Percentiles rank a stretch among this genome's conserved stretches.
Conservation (phyloP, 2,797 vertebrate species). For the Dromococcyx pavoninus region DNA sequence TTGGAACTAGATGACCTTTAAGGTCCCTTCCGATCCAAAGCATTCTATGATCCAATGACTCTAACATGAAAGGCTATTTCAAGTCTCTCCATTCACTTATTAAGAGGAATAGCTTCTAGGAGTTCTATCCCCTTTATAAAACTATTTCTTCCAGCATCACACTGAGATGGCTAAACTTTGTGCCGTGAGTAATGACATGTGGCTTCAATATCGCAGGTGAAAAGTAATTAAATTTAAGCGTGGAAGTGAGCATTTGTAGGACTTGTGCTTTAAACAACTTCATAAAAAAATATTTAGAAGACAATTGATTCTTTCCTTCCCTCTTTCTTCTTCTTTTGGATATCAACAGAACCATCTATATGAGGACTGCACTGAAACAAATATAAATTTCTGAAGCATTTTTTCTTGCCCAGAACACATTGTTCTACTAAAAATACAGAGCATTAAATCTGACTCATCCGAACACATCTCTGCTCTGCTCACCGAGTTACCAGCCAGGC, state of each 20-base stretch:
- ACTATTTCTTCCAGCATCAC: background rate
- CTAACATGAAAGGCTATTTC: no score
- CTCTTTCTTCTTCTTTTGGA: background rate
- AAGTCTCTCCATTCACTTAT: no score
- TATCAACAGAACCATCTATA: background rate
- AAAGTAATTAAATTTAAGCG: background rate
- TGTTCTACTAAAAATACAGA: background rate
- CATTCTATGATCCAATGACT: no score
- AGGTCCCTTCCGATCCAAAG: no score
- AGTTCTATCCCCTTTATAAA: background rate
- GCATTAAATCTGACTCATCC: background rate
- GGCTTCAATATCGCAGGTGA: background rate
- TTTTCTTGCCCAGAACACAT: background rate
- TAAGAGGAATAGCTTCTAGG: background rate
- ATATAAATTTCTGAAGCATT: background rate
- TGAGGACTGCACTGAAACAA: background rate
- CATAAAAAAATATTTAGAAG: background rate
- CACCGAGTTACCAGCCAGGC: background rate
- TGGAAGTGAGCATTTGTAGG: background rate
- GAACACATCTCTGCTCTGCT: background rate
- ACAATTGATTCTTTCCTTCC: background rate
- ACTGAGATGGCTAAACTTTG: background rate
- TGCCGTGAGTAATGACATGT: background rate
- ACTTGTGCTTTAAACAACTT: background rate
- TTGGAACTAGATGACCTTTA: no score